These are phyloP conservation scores for Chamaea fasciata DNA, from an alignment of 2,113 vertebrate genomes.

Conservation along the genomic window DNA sequence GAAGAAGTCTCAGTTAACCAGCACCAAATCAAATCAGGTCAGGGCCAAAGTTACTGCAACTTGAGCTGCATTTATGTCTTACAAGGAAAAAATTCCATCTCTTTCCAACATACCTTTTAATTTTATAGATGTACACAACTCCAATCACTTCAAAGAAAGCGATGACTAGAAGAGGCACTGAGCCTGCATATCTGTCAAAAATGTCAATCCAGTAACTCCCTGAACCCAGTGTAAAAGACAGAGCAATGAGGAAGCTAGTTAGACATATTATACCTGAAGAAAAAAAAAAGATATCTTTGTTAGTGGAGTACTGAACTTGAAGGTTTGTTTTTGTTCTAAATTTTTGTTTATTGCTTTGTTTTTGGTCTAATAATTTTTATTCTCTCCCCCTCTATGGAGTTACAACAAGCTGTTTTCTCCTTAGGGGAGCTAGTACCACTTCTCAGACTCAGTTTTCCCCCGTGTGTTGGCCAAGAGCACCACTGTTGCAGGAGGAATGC, in stretches of 20 bases:
- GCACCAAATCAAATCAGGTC: background rate
- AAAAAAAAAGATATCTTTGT: background rate
- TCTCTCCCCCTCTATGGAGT: background rate
- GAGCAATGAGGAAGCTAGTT: conserved; percentile 66
- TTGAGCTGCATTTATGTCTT: background rate
- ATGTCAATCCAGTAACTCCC: conserved; percentile 93
- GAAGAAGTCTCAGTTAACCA: background rate
- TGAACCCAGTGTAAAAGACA: conserved; percentile 82
- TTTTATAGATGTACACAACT: conserved; percentile 78
- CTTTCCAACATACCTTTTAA: conserved; percentile 72
- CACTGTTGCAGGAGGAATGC: background rate
- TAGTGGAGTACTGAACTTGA: background rate
- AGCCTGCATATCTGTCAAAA: conserved; percentile 82
- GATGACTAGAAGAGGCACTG: conserved; percentile 81
- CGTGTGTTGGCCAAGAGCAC: background rate
- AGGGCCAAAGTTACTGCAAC: background rate
- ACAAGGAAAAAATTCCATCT: fast-evolving
- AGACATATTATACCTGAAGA: conserved; percentile 74
- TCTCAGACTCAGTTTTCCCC: background rate
- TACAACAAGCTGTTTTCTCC: background rate
- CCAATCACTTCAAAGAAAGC: conserved; percentile 82
- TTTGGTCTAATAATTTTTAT: background rate
- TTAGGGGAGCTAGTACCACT: background rate
- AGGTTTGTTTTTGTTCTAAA: background rate
- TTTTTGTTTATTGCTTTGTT: background rate